Conservation (phyloP, 2,888 invertebrate species). For the Dolomedes plantarius region DNA sequence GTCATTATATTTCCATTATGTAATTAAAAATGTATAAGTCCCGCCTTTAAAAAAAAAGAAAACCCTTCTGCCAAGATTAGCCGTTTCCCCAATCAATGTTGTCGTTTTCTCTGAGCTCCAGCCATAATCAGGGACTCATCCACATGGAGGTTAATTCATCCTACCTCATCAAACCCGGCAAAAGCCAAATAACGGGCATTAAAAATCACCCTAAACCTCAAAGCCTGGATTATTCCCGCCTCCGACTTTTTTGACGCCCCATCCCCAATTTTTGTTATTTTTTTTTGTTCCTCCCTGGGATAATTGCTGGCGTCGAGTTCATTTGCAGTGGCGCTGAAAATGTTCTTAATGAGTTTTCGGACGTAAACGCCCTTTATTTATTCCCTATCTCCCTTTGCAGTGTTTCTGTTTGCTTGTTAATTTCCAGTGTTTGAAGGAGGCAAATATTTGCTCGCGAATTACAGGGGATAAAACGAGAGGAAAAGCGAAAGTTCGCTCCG, state of each 20-base stretch:
- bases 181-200: neutral
- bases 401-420: slow-evolving; percentile 63
- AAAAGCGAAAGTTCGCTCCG: neutral
- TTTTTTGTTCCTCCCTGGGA: slow-evolving; percentile 8
- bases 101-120: neutral
- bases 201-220: slow-evolving; percentile 17
- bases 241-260: slow-evolving; percentile 6
- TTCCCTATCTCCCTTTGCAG: neutral
- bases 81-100: neutral
- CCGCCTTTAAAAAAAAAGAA: neutral
- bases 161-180: neutral
- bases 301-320: slow-evolving; percentile 65
- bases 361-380: neutral
- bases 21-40: neutral
- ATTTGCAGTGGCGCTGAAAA: slow-evolving; percentile 42
- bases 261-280: too few relatives aligned
- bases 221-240: neutral
- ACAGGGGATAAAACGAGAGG: slow-evolving; percentile 11
- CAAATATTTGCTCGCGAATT: slow-evolving; percentile 64
- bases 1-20: neutral
- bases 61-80: neutral
- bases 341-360: slow-evolving; percentile 55
- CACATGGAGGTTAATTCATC: neutral
- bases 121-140: neutral
- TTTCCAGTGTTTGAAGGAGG: slow-evolving; percentile 55